A percentile compares a stretch with the other conserved stretches of the same genome.
These are phyloP conservation scores for Papilio aristodemus DNA, from an alignment of 1,140 invertebrate species.

Conservation along the genomic window DNA sequence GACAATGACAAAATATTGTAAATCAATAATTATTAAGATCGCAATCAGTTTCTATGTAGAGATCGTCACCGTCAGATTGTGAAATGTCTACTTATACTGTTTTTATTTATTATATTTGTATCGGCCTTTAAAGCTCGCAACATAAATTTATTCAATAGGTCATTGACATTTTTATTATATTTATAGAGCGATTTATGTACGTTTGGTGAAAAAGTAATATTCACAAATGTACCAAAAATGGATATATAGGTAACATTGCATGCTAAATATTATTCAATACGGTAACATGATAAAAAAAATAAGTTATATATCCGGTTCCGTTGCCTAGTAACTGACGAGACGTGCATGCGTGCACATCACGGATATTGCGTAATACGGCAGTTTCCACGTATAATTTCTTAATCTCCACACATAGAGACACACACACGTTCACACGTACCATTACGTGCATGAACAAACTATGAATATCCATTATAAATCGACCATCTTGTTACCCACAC, in stretches of 20 bases:
- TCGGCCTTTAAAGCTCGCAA: background rate
- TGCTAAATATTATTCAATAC: background rate
- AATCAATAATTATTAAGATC: too few relatives aligned
- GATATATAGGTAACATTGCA: too few relatives aligned
- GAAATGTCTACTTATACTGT: too few relatives aligned
- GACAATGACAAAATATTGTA: too few relatives aligned
- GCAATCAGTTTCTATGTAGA: too few relatives aligned
- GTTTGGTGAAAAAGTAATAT: background rate
- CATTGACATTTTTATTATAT: conserved; percentile 1
- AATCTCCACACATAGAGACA: conserved; percentile 23
- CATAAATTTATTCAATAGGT: background rate
- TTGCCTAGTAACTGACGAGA: conserved; percentile 1
- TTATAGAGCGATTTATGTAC: background rate
- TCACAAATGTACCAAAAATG: too few relatives aligned
- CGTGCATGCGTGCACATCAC: conserved; percentile 34
- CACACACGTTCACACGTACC: conserved; percentile 30
- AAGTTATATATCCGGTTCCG: conserved; percentile 3
- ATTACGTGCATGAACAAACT: conserved; percentile 39
- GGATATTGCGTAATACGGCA: conserved; percentile 44
- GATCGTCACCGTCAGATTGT: too few relatives aligned
- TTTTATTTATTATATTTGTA: background rate
- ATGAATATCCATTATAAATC: conserved; percentile 63
- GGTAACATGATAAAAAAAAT: background rate
- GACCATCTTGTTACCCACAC: conserved; percentile 38
- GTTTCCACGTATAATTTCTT: conserved; percentile 48